These are phyloP conservation scores for Melanostoma mellinum DNA, from an alignment of 2,888 invertebrate genomes.

Conservation along the genomic window DNA sequence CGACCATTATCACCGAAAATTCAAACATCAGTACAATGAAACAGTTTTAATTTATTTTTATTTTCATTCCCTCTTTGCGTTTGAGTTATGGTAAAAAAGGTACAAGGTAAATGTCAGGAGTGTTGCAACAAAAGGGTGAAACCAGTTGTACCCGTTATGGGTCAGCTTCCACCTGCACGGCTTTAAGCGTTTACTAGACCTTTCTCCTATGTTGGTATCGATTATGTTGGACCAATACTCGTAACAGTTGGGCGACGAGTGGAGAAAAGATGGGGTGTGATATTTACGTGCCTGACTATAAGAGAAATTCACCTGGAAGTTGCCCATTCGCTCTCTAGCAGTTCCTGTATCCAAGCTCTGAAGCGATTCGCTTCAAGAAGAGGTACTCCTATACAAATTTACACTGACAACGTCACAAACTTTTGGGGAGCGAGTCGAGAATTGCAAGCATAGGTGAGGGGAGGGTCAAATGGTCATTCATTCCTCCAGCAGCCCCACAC, in stretches of 20 bases:
- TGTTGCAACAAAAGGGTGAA: conserved; percentile 18
- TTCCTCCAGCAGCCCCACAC: conserved; percentile 72
- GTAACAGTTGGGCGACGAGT: conserved; percentile 41
- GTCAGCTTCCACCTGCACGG: conserved; percentile 26
- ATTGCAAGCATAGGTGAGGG: conserved; percentile 21
- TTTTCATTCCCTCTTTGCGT: too few species aligned
- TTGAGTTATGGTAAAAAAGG: conserved; percentile 16
- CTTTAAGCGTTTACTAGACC: conserved; percentile 43
- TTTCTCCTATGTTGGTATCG: conserved; percentile 56
- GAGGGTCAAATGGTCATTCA: conserved; percentile 72
- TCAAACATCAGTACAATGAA: too few species aligned
- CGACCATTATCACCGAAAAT: too few species aligned
- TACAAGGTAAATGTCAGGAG: conserved; percentile 16
- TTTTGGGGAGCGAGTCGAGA: conserved; percentile 26
- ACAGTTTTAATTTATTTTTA: too few species aligned
- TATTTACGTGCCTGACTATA: conserved; percentile 53
- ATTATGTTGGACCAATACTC: conserved; percentile 58
- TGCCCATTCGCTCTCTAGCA: conserved; percentile 18
- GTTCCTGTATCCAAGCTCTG: conserved; percentile 27
- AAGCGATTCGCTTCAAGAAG: conserved; percentile 21
- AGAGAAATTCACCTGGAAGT: conserved; percentile 51
- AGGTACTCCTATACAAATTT: conserved; percentile 22
- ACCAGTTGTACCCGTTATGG: conserved; percentile 31
- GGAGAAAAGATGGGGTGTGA: conserved; percentile 46
- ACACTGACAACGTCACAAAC: conserved; percentile 42